A percentile compares a stretch with the other conserved stretches of the same genome.
phyloP scores from a whole-genome alignment of 2,888 invertebrate species.

The Archaeoteleia sp. region DNA sequence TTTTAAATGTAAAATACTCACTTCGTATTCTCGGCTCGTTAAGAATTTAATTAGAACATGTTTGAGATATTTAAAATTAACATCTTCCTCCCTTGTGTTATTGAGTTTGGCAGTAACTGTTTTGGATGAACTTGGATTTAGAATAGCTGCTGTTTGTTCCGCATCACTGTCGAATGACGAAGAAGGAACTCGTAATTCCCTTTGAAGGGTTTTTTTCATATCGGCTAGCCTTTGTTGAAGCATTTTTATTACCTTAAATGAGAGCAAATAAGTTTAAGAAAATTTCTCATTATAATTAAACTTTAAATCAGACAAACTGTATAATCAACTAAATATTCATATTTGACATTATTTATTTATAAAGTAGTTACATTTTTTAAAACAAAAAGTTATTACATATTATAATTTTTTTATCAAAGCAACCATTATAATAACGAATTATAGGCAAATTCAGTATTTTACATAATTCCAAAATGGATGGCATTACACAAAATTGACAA shows the following conservation, averaged over 20 bases:
- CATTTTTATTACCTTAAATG: constrained; percentile 86
- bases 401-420: too few relatives aligned
- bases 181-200: constrained; percentile 81
- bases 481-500: too few relatives aligned
- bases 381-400: too few relatives aligned
- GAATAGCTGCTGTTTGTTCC: constrained; percentile 79
- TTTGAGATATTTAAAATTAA: constrained; percentile 91
- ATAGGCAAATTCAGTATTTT: too few relatives aligned
- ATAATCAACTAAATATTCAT: too few relatives aligned
- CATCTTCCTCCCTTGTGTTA: constrained; percentile 78
- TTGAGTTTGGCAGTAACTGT: constrained; percentile 73
- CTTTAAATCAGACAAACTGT: too few relatives aligned
- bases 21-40: constrained; percentile 87
- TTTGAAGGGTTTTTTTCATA: constrained; percentile 93
- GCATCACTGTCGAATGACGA: constrained; percentile 78
- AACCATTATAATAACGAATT: too few relatives aligned
- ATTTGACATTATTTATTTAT: too few relatives aligned
- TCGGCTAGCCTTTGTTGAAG: constrained; percentile 91
- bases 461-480: too few relatives aligned
- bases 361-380: too few relatives aligned
- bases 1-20: constrained; percentile 58
- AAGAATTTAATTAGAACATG: constrained; percentile 95
- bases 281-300: not conserved
- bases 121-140: constrained; percentile 79
- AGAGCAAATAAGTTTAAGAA: constrained; percentile 3